Conservation (phyloP, 2,113 vertebrate species). For the Grantiella picta region DNA sequence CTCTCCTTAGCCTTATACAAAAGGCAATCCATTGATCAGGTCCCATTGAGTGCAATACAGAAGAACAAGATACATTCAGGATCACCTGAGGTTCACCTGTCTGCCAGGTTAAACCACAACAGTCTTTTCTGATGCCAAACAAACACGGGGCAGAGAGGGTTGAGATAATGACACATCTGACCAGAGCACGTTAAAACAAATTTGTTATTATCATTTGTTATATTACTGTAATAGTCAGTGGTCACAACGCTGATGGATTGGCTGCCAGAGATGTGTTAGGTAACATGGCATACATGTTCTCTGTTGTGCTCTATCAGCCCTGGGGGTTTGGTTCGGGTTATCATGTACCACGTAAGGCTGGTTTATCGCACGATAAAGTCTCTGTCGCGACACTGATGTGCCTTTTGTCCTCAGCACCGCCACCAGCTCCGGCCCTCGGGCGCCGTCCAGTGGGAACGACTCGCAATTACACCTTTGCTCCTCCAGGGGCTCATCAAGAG, state of each 20-base stretch:
- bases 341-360: background rate
- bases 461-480: background rate
- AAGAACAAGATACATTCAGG: background rate
- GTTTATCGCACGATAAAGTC: background rate
- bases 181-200: background rate
- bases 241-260: background rate
- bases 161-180: background rate
- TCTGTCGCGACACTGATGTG: background rate
- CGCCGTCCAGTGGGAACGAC: background rate
- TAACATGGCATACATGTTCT: background rate
- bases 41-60: background rate
- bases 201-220: background rate
- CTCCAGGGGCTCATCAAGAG: background rate
- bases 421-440: background rate
- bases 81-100: background rate
- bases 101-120: background rate
- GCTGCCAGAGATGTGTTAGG: background rate
- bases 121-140: background rate
- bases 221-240: background rate
- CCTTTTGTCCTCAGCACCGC: background rate
- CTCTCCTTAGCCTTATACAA: background rate
- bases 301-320: background rate
- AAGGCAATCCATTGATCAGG: background rate
- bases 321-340: background rate
- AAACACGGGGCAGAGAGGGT: background rate